These are phyloP conservation scores for Mus spicilegus DNA, from an alignment of 2,113 vertebrate species.

Conservation along the genomic window DNA sequence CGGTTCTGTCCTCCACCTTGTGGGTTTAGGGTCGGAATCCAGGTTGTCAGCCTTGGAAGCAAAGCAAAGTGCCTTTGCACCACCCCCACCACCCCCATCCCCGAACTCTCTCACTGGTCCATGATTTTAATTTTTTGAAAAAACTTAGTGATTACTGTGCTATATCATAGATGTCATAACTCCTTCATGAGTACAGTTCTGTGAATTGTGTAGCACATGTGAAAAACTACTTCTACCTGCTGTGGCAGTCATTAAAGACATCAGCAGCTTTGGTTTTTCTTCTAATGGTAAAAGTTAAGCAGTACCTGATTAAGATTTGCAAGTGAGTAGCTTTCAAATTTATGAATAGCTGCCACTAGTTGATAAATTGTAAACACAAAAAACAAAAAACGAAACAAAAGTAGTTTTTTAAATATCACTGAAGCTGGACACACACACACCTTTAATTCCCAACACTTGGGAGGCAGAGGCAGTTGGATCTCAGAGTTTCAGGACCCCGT, in stretches of 20 bases:
- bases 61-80: background rate
- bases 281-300: background rate
- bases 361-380: background rate
- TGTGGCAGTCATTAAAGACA: constrained; percentile 4
- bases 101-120: background rate
- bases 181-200: background rate
- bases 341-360: background rate
- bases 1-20: background rate
- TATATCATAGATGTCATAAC: background rate
- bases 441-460: background rate
- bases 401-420: background rate
- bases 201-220: constrained; percentile 32
- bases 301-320: background rate
- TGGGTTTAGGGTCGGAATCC: background rate
- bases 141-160: background rate
- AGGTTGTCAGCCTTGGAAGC: background rate
- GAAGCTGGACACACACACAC: background rate
- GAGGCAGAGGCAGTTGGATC: background rate
- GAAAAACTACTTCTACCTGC: background rate
- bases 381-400: too few relatives aligned
- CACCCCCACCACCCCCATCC: too few relatives aligned
- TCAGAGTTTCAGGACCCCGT: background rate
- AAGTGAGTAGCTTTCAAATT: constrained; percentile 7
- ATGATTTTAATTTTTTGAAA: background rate
- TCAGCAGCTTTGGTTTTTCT: background rate